Percentiles rank a stretch among this genome's conserved stretches.
Evolutionary conservation across 2,888 invertebrate species (phyloP).

Genomic region (Brachypalpus laphriformis): DNA sequence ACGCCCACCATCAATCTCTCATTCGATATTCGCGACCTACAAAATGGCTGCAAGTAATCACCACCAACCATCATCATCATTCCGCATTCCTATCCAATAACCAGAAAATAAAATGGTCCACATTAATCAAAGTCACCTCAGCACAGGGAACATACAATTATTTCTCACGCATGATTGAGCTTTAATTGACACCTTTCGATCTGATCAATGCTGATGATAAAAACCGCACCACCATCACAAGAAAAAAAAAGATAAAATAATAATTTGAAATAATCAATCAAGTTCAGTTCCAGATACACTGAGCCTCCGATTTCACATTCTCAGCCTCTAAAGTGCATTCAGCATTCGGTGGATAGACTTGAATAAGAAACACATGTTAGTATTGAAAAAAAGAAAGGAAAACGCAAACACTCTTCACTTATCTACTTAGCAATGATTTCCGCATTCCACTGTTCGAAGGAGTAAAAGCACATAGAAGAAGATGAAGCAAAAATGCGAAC

Average conservation of each 20-base stretch:
- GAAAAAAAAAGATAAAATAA: background rate
- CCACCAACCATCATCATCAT: conserved; percentile 7
- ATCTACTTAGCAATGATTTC: conserved; percentile 48
- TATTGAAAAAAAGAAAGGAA: conserved; percentile 5
- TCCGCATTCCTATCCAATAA: conserved; percentile 17
- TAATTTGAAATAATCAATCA: conserved; percentile 38
- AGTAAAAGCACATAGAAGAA: conserved; percentile 15
- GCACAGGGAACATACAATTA: background rate
- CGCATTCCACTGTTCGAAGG: conserved; percentile 52
- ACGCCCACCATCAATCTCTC: background rate
- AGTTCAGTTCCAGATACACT: conserved; percentile 15
- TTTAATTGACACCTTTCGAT: conserved; percentile 53
- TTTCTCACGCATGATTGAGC: conserved; percentile 56
- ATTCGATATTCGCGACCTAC: conserved; percentile 5
- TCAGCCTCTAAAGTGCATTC: background rate
- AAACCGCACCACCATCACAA: background rate
- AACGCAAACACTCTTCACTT: conserved; percentile 2
- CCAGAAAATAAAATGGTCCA: conserved; percentile 12
- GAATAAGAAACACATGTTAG: conserved; percentile 20
- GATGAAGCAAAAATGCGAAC: conserved; percentile 31
- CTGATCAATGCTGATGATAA: background rate
- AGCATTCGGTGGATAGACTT: background rate
- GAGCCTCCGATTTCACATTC: conserved; percentile 5
- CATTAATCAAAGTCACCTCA: conserved; percentile 56
- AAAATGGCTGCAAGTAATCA: background rate